phyloP scores from a whole-genome alignment of 2,113 vertebrate genomes.

The Oncorhynchus mykiss region DNA sequence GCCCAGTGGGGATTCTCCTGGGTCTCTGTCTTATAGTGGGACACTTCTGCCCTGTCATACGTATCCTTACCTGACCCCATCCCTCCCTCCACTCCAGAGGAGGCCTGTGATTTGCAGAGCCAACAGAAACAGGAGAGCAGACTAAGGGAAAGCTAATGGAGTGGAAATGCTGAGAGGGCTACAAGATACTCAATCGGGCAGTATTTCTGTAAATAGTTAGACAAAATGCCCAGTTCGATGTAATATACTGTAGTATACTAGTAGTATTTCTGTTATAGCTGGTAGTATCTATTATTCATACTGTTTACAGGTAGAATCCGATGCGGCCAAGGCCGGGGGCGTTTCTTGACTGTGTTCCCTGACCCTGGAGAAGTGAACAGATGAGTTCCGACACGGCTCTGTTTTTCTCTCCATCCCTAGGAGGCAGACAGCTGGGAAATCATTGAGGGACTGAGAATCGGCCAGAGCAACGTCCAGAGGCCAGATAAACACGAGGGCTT shows the following conservation, averaged over 20 bases:
- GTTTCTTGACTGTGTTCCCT: neutral
- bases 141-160: constrained; percentile 64
- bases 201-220: constrained; percentile 22
- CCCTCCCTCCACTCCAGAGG: constrained; percentile 30
- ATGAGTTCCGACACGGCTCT: constrained; percentile 30
- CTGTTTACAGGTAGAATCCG: neutral
- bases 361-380: constrained; percentile 7
- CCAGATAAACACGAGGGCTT: constrained; percentile 98
- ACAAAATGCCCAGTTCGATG: constrained; percentile 15
- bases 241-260: constrained; percentile 18
- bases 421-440: constrained; percentile 98
- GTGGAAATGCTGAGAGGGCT: constrained; percentile 60
- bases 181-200: constrained; percentile 36
- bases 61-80: constrained; percentile 43
- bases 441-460: constrained; percentile 97
- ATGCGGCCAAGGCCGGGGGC: neutral
- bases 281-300: neutral
- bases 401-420: constrained; percentile 66
- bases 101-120: constrained; percentile 60
- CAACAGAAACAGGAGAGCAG: constrained; percentile 38
- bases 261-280: constrained; percentile 23
- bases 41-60: constrained; percentile 6
- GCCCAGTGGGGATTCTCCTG: neutral
- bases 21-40: neutral
- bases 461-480: constrained; percentile 93